Conservation (phyloP, 2,113 vertebrate genomes). For the Spea multiplicata region DNA sequence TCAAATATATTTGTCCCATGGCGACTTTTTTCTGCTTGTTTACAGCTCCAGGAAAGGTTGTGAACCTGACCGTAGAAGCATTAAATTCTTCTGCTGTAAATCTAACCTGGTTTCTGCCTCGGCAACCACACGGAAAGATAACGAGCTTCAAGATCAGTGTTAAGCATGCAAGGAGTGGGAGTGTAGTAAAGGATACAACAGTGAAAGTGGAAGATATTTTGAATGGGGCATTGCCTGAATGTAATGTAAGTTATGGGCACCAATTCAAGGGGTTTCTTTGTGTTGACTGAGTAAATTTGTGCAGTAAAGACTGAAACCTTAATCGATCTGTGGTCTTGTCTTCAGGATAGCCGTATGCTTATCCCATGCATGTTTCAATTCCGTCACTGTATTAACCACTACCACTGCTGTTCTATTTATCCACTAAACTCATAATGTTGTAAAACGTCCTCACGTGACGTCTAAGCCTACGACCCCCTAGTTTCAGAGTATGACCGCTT, state of each 20-base stretch:
- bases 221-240: conserved; percentile 83
- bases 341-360: too few relatives aligned
- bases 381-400: too few relatives aligned
- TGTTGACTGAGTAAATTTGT: too few relatives aligned
- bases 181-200: conserved; percentile 77
- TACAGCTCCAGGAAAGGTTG: conserved; percentile 90
- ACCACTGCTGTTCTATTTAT: too few relatives aligned
- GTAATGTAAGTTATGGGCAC: conserved; percentile 74
- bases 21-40: conserved; percentile 36
- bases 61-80: conserved; percentile 85
- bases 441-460: too few relatives aligned
- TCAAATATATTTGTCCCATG: background rate
- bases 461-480: too few relatives aligned
- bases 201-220: conserved; percentile 89
- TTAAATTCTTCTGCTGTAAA: conserved; percentile 85
- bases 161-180: conserved; percentile 84
- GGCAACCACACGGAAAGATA: conserved; percentile 92
- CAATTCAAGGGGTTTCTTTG: background rate
- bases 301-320: too few relatives aligned
- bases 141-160: conserved; percentile 91
- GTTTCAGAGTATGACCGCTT: too few relatives aligned
- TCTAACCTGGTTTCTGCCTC: conserved; percentile 90
- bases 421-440: too few relatives aligned
- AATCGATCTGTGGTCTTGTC: too few relatives aligned
- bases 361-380: too few relatives aligned